Conservation (phyloP, 1,140 invertebrate species). For the Micrasema minimum region DNA sequence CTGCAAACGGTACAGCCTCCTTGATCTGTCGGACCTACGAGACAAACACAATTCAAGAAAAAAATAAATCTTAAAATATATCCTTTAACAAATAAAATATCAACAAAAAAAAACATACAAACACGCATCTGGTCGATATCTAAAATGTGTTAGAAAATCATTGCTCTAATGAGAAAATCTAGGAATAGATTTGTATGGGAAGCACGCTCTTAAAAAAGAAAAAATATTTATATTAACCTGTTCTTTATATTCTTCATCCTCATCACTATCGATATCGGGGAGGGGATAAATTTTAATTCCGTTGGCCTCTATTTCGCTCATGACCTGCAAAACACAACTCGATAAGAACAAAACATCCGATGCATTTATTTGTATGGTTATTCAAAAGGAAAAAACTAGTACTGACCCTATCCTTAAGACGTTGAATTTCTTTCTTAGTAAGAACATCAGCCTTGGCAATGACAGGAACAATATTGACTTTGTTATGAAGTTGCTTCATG, state of each 20-base stretch:
- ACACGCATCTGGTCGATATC: too few species aligned
- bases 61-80: too few species aligned
- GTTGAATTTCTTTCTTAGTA: constrained; percentile 92
- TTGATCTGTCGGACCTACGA: constrained; percentile 85
- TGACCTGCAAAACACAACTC: constrained; percentile 64
- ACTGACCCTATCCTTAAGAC: constrained; percentile 85
- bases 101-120: too few species aligned
- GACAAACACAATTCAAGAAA: too few species aligned
- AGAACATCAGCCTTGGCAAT: constrained; percentile 99
- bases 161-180: too few species aligned
- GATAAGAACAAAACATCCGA: too few species aligned
- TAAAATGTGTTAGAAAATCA: too few species aligned
- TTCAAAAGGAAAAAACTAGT: background rate
- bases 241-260: constrained; percentile 94
- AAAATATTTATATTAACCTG: constrained; percentile 72
- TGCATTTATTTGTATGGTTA: too few species aligned
- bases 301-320: constrained; percentile 85
- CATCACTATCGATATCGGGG: constrained; percentile 94
- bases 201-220: too few species aligned
- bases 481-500: constrained; percentile 98
- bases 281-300: constrained; percentile 95
- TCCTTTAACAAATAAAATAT: too few species aligned
- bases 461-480: constrained; percentile 98
- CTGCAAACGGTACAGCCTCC: constrained; percentile 96
- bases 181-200: too few species aligned